Evolutionary conservation across 2,113 vertebrate species (phyloP).

Genomic region (Struthio camelus): DNA sequence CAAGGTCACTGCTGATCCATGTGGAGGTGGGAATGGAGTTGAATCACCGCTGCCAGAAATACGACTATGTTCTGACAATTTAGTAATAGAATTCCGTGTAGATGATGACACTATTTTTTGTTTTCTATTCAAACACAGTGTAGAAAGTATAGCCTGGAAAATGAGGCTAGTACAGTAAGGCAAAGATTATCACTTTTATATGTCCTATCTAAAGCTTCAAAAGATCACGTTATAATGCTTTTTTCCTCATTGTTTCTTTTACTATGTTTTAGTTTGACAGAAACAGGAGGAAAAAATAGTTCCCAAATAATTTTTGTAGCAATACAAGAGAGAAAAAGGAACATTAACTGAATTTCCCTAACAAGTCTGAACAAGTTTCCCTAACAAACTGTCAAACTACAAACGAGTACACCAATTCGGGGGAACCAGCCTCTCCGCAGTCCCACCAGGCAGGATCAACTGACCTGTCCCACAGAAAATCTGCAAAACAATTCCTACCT

Average conservation of each 20-base stretch:
- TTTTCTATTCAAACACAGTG: neutral
- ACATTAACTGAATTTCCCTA: neutral
- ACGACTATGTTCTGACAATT: conserved; percentile 30
- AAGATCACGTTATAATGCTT: neutral
- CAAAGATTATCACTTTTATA: neutral
- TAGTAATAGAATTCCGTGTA: neutral
- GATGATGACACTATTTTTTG: neutral
- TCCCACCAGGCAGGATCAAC: accelerated
- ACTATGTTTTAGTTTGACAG: neutral
- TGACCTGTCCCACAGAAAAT: neutral
- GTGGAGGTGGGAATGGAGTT: conserved; percentile 63
- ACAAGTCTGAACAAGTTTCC: neutral
- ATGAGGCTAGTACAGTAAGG: neutral
- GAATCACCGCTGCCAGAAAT: conserved; percentile 38
- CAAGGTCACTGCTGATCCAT: conserved; percentile 8
- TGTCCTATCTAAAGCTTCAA: neutral
- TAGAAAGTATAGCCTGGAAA: neutral
- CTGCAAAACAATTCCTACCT: neutral
- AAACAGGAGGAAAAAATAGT: neutral
- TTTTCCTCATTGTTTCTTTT: neutral
- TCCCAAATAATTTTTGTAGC: neutral
- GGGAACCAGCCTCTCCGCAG: neutral
- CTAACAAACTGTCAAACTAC: neutral
- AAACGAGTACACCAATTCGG: accelerated
- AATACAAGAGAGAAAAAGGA: neutral